These are phyloP conservation scores for Falco novaeseelandiae DNA, from an alignment of 2,797 vertebrate genomes.

Conservation along the genomic window DNA sequence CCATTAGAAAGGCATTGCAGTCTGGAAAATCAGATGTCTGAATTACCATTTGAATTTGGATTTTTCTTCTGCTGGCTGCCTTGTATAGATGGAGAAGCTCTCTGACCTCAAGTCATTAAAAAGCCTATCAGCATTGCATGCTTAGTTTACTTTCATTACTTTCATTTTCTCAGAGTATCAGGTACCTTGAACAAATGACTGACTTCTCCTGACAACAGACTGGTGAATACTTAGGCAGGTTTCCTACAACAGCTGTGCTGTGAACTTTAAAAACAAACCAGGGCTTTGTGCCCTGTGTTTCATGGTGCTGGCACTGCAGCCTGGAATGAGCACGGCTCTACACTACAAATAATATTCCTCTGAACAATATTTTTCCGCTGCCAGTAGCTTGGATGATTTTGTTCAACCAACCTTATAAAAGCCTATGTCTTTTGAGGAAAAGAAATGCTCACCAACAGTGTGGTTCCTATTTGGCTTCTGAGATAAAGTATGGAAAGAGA, in stretches of 20 bases:
- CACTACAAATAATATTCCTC: not conserved
- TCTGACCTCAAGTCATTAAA: not conserved
- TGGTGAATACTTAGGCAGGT: not conserved
- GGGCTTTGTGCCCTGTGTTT: not conserved
- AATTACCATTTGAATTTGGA: not conserved
- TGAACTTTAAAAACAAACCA: not conserved
- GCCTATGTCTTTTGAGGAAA: not conserved
- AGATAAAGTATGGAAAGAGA: not conserved
- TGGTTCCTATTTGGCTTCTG: not conserved
- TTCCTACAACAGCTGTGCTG: not conserved
- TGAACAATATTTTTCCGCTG: not conserved
- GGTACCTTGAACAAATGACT: not conserved
- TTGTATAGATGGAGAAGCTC: not conserved
- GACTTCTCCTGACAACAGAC: not conserved
- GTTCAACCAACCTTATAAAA: not conserved
- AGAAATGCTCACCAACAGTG: not conserved
- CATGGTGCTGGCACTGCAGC: not conserved
- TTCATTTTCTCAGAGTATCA: not conserved
- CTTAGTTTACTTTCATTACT: not conserved
- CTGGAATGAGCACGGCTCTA: not conserved
- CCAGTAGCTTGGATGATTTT: not conserved
- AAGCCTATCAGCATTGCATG: not conserved
- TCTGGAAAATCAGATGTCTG: not conserved
- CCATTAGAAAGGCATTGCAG: not conserved
- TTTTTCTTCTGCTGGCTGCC: not conserved